Conservation (phyloP, 2,113 vertebrate genomes). For the Machaerirhynchus nigripectus region DNA sequence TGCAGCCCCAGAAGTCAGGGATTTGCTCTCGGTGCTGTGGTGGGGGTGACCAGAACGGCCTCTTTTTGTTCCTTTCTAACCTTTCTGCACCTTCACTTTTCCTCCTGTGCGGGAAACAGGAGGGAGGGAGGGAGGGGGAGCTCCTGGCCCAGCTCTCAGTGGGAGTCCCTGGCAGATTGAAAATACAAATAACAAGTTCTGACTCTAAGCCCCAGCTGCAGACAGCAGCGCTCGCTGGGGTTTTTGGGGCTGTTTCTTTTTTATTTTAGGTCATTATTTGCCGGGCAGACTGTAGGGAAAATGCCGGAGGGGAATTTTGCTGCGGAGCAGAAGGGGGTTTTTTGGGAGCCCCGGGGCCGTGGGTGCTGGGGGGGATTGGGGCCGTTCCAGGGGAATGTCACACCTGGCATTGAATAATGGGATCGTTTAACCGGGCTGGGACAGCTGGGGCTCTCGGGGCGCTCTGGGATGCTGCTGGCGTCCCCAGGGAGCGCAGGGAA, state of each 20-base stretch:
- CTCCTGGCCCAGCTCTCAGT: background rate
- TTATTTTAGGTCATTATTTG: background rate
- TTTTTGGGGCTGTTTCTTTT: background rate
- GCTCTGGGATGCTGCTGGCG: background rate
- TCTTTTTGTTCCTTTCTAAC: constrained; percentile 32
- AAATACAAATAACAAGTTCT: constrained; percentile 23
- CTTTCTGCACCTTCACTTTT: background rate
- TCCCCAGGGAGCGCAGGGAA: background rate
- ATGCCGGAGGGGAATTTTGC: accelerated
- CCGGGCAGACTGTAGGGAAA: background rate
- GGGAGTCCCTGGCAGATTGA: constrained; percentile 9
- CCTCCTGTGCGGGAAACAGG: background rate
- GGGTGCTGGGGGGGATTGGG: background rate
- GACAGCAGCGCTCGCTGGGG: background rate
- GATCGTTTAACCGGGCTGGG: background rate
- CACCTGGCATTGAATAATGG: background rate
- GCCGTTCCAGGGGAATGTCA: background rate
- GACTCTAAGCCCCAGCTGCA: constrained; percentile 35
- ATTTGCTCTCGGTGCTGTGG: background rate
- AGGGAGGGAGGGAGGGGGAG: background rate
- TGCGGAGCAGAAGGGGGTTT: background rate
- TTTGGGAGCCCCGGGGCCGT: background rate
- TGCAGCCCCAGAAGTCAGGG: background rate
- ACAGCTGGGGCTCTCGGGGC: background rate
- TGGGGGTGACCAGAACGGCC: background rate